phyloP scores from a whole-genome alignment of 2,113 vertebrate species.

The Chelonoidis abingdonii region DNA sequence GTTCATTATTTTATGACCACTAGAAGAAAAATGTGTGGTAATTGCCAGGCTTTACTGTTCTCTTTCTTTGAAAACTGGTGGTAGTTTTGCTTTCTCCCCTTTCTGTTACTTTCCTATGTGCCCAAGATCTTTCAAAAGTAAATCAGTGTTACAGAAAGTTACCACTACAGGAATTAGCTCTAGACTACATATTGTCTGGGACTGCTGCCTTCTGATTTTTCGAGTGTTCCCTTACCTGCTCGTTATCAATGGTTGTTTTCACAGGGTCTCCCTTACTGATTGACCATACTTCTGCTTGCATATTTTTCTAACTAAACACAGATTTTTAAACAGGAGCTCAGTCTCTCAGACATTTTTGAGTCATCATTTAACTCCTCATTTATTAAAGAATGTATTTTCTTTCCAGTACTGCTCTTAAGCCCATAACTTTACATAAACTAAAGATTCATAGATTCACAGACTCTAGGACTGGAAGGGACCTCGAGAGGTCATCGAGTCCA shows the following conservation, averaged over 20 bases:
- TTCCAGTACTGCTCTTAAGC: conserved; percentile 7
- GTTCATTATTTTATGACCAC: neutral
- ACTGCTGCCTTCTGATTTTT: neutral
- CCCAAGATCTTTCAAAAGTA: neutral
- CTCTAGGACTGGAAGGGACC: too few species aligned
- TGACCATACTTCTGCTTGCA: conserved; percentile 8
- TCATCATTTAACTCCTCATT: neutral
- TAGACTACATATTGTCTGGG: neutral
- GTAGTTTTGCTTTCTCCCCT: neutral
- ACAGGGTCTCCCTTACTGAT: conserved; percentile 44
- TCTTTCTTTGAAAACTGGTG: neutral
- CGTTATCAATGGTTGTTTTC: neutral
- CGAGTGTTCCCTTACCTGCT: neutral
- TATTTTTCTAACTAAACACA: conserved; percentile 41
- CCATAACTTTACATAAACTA: neutral
- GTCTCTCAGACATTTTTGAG: neutral
- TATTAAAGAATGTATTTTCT: conserved; percentile 9
- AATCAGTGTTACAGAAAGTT: neutral
- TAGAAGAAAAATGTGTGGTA: neutral
- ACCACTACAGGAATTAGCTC: neutral
- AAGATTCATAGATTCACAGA: neutral
- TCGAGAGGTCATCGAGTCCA: too few species aligned
- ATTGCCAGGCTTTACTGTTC: neutral
- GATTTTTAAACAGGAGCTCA: neutral
- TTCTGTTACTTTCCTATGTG: neutral